Evolutionary conservation across 2,888 invertebrate genomes (phyloP).

Genomic region (Drosophila planitibia): DNA sequence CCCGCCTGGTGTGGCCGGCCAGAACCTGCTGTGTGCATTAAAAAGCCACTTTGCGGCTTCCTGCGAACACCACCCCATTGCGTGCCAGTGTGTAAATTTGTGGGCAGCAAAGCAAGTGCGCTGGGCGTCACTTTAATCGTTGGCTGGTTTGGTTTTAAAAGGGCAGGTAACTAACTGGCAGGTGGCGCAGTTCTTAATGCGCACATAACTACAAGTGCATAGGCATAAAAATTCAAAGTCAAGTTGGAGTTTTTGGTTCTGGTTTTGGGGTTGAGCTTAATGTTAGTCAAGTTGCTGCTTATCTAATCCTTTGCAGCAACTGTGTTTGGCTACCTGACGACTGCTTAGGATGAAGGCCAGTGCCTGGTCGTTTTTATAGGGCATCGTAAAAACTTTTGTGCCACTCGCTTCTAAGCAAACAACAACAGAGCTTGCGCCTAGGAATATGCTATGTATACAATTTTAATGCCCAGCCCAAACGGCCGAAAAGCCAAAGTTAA

Average conservation of each 20-base stretch:
- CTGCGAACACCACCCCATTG: constrained; percentile 74
- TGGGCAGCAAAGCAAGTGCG: constrained; percentile 51
- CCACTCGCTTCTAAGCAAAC: constrained; percentile 48
- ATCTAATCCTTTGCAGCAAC: constrained; percentile 75
- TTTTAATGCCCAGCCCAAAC: constrained; percentile 66
- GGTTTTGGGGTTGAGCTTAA: constrained; percentile 30
- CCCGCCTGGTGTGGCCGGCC: constrained; percentile 44
- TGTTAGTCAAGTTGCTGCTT: constrained; percentile 53
- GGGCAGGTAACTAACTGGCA: constrained; percentile 30
- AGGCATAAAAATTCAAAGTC: constrained; percentile 61
- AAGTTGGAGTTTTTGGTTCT: constrained; percentile 14
- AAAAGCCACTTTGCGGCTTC: constrained; percentile 79
- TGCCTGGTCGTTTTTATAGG: constrained; percentile 66
- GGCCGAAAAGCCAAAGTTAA: constrained; percentile 69
- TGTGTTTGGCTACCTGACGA: constrained; percentile 20
- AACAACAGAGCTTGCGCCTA: constrained; percentile 65
- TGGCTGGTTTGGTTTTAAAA: constrained; percentile 39
- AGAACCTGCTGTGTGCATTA: constrained; percentile 77
- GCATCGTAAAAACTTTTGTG: constrained; percentile 76
- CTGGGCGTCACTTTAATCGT: constrained; percentile 57
- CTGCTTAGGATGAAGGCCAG: constrained; percentile 44
- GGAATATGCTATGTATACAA: constrained; percentile 75
- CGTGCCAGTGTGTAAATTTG: constrained; percentile 67
- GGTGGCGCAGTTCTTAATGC: constrained; percentile 29
- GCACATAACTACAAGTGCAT: constrained; percentile 72